Base-by-base conservation (phyloP, 2,797 vertebrate genomes). In the Aeoliscus strigatus region DNA sequence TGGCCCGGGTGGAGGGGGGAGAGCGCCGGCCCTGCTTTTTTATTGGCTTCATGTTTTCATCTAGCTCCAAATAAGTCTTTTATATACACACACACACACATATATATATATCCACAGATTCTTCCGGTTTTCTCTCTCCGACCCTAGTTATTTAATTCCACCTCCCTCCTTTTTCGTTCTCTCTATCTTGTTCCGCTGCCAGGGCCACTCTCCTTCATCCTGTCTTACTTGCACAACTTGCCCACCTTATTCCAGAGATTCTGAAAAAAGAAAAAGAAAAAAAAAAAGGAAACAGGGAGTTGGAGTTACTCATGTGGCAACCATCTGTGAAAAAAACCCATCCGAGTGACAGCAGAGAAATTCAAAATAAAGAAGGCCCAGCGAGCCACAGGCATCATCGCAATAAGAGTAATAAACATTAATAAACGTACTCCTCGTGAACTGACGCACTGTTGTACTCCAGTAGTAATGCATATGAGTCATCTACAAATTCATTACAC, bases 41-140 rank as follows among this genome's bases (percentile, higher is more conserved):
- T 78, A 90, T 83, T 11, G 91, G 90, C 81, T 93, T 95, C 93
- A 93, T 94, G 75, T 73, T 76, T 62, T 82, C 77, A 80, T 84
- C 51, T 47, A 64, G 57, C 51, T 72, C 56, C 49, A 77, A 72
- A 76, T 63, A 71, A 53, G 49, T 70, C 48, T 47, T 65, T 66
- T 66, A n/a, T n/a, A n/a, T n/a, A n/a, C n/a, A n/a, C n/a, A n/a
- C n/a, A n/a, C n/a, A n/a, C n/a, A n/a, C n/a, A n/a, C n/a, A n/a
- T n/a, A n/a, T n/a, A n/a, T n/a, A n/a, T n/a, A n/a, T n/a, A n/a
- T n/a, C n/a, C n/a, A n/a, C n/a, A n/a, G n/a, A n/a, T n/a, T n/a
- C n/a, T n/a, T n/a, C n/a, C n/a, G n/a, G n/a, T n/a, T n/a, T n/a
- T n/a, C n/a, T n/a, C n/a, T n/a, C n/a, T n/a, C n/a, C n/a, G n/a